phyloP scores from a whole-genome alignment of 2,888 invertebrate genomes.

The Pharmacophagus antenor region DNA sequence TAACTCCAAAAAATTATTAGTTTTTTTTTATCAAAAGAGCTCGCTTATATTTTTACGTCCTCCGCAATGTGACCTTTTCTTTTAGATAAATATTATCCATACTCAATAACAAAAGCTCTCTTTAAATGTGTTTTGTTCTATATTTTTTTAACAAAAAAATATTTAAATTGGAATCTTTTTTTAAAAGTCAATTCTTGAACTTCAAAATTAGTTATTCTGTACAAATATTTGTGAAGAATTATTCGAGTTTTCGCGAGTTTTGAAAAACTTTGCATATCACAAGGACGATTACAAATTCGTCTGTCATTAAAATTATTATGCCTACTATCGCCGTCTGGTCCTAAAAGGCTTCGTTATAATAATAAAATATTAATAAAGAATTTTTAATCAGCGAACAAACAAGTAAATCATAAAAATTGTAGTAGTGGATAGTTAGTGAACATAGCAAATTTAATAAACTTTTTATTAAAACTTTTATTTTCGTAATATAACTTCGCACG shows the following conservation, averaged over 20 bases:
- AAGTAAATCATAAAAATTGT: background rate
- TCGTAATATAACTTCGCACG: too few species aligned
- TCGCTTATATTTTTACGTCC: too few species aligned
- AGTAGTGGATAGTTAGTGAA: background rate
- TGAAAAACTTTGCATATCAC: background rate
- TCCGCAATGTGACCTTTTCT: too few species aligned
- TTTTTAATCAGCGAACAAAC: background rate
- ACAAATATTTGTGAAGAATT: background rate
- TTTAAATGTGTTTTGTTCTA: background rate
- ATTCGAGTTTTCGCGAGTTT: background rate
- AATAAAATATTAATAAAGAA: background rate
- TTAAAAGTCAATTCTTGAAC: background rate
- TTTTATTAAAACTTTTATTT: too few species aligned
- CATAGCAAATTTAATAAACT: background rate
- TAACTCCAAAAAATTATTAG: too few species aligned
- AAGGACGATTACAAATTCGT: conserved; percentile 1
- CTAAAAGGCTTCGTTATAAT: background rate
- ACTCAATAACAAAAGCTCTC: too few species aligned
- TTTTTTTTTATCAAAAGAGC: too few species aligned
- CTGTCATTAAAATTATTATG: background rate
- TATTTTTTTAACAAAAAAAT: background rate
- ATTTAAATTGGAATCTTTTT: background rate
- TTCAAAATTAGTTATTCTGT: background rate
- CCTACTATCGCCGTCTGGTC: background rate
- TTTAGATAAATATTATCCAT: too few species aligned